Percentiles rank a stretch among this genome's conserved stretches.
These are phyloP conservation scores for Galbula dea DNA, from an alignment of 2,113 vertebrate species.

Conservation along the genomic window DNA sequence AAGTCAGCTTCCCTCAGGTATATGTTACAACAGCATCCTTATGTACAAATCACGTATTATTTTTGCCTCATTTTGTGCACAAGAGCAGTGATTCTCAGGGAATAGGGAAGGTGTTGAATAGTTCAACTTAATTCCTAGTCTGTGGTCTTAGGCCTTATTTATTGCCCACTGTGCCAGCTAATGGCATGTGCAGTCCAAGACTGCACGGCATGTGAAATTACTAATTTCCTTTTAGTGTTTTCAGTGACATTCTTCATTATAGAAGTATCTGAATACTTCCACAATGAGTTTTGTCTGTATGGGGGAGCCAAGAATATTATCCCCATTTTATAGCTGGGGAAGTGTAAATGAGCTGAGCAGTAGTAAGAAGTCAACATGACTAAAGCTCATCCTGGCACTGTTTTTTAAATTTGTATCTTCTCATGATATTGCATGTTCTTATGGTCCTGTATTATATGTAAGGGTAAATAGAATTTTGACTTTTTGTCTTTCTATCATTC, in stretches of 20 bases:
- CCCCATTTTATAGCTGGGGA: background rate
- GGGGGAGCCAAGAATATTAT: background rate
- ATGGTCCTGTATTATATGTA: background rate
- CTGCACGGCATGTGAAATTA: background rate
- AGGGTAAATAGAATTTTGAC: background rate
- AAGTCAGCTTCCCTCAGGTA: background rate
- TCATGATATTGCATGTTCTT: background rate
- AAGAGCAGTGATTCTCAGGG: background rate
- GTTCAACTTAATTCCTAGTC: background rate
- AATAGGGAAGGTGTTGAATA: background rate
- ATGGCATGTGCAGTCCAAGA: background rate
- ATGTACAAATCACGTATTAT: background rate
- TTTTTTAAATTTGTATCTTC: background rate
- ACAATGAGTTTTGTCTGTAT: background rate
- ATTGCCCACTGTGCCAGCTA: background rate
- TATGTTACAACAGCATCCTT: background rate
- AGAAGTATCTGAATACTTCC: background rate
- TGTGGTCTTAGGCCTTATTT: background rate
- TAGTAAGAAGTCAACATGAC: background rate
- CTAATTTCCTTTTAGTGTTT: conserved; percentile 1
- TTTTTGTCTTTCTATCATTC: background rate
- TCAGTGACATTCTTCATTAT: background rate
- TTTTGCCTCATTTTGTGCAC: background rate
- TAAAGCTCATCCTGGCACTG: background rate
- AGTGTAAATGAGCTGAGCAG: background rate